Base-by-base conservation (phyloP, 2,113 vertebrate species). In the Tylochromis polylepis region DNA sequence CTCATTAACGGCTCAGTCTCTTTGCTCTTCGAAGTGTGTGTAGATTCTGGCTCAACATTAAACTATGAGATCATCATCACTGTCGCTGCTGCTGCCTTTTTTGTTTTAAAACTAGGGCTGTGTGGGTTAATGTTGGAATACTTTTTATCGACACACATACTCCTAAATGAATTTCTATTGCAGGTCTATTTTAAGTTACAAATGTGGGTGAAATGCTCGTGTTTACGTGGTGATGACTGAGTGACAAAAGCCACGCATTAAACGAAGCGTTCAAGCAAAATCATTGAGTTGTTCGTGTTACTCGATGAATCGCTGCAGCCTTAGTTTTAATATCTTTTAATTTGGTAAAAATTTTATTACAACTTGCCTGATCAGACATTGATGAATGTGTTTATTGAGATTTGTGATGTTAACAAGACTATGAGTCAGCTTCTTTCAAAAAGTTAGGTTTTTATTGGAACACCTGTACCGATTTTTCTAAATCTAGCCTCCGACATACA, bases 281-380 rank as follows among this genome's bases (percentile, higher is more conserved):
- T 57, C 55, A 24, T 14, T 57, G 22, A 24, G 55, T n/a, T 57
- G 24, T 14, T 57, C 1, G 2, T 57, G 2, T 57, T 57, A 57
- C 11, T 24, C 2, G 0, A 24, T 14, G 55, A 24, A 24, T 57
- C 10, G 0, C n/a, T 62, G 59, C 18, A 36, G 18, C 10, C 59
- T 65, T 65, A 65, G 60, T 65, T 65, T 65, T 65, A 58, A 58
- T 58, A 38, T 31, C 31, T 38, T 36, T 22, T 65, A 2, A 34
- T 5, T 38, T 65, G 60, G 34, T 38, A 38, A 3, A 65, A 11
- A 38, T 3, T 38, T 65, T 65, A 65, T 22, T 22, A n/a, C 20
- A 65, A 65, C 31, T 65, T 65, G 31, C 31, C 60, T 65, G 60
- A 65, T 65, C 3, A 65, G 31, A 6, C 31, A 38, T 6, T 65